Base-by-base conservation (phyloP, 2,797 vertebrate species). In the Delichon dasypus region DNA sequence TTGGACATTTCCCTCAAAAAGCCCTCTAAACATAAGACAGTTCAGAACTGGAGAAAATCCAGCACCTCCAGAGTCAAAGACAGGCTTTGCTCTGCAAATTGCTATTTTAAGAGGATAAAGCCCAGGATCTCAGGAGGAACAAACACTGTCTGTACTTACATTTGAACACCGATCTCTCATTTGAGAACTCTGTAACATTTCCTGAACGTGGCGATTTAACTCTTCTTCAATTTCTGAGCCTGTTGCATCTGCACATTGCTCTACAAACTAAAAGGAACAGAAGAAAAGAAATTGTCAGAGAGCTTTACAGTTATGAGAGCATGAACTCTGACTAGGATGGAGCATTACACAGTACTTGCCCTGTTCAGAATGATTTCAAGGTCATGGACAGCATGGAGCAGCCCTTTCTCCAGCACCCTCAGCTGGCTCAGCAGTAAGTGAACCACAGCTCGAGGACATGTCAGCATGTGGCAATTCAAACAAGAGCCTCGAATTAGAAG, bases 401-500 rank as follows among this genome's bases (percentile, higher is more conserved):
- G 97, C 6, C 99, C 99, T 0, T 97, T 97, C 75, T 99, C 98
- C 94, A 99, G 78, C 32, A 99, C 96, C 96, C 95, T 98, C 40
- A 99, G 98, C 96, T 99, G 99, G 91, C 98, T 97, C 8, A 98
- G 83, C 64, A 99, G 97, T 9, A 99, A 96, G 93, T 99, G 98
- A 87, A 99, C 88, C 71, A 98, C 97, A 4, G 98, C 95, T 29
- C 99, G 97, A 20, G 99, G 92, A 89, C 99, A 99, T 0, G 98
- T 99, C 91, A 99, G 95, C 97, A 97, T 97, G 95, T 99, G 98
- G 73, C 99, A 99, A 11, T 94, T 96, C 83, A 99, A 96, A 94
- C 99, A 99, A 8, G 99, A 99, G 2, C 99, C 99, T 20, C 99
- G 98, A 54, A 99, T 98, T 36, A 99, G 82, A 85, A 99, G 95